Evolutionary conservation across 2,113 vertebrate genomes (phyloP).

Genomic region (Anarhynchus alexandrinus): DNA sequence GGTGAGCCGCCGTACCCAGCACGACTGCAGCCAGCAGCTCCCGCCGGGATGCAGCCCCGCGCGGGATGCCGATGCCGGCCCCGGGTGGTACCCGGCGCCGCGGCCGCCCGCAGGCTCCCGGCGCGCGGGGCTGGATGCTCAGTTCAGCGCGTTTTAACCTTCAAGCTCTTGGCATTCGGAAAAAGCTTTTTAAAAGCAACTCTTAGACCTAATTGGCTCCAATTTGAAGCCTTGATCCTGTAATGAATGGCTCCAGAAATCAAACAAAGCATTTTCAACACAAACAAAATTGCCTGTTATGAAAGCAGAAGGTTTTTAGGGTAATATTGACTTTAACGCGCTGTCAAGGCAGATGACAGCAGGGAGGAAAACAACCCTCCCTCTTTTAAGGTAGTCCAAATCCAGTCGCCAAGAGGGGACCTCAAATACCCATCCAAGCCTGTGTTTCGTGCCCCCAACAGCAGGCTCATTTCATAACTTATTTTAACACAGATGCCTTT

Average conservation of each 20-base stretch:
- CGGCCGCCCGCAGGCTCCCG: too few relatives aligned
- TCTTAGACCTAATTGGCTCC: neutral
- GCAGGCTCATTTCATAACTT: neutral
- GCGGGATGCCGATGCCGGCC: neutral
- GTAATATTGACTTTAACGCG: conserved; percentile 65
- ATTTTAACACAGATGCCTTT: neutral
- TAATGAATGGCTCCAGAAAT: conserved; percentile 41
- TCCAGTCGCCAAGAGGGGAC: neutral
- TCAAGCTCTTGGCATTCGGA: neutral
- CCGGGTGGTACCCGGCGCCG: rapidly evolving
- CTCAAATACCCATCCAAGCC: neutral
- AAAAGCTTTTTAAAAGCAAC: conserved; percentile 20
- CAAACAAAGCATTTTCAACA: conserved; percentile 27
- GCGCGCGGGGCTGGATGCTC: neutral
- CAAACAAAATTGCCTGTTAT: conserved; percentile 42
- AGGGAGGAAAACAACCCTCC: conserved; percentile 39
- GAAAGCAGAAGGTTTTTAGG: conserved; percentile 37
- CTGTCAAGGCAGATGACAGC: conserved; percentile 66
- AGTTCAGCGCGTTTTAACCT: neutral
- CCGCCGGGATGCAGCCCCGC: rapidly evolving
- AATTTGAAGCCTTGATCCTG: conserved; percentile 14
- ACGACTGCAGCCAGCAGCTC: neutral
- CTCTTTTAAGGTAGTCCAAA: neutral
- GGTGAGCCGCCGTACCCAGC: neutral
- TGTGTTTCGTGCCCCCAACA: neutral